A percentile compares a stretch with the other conserved stretches of the same genome.
phyloP scores from a whole-genome alignment of 2,888 invertebrate species.

The Scaptomyza cyrtandrae region DNA sequence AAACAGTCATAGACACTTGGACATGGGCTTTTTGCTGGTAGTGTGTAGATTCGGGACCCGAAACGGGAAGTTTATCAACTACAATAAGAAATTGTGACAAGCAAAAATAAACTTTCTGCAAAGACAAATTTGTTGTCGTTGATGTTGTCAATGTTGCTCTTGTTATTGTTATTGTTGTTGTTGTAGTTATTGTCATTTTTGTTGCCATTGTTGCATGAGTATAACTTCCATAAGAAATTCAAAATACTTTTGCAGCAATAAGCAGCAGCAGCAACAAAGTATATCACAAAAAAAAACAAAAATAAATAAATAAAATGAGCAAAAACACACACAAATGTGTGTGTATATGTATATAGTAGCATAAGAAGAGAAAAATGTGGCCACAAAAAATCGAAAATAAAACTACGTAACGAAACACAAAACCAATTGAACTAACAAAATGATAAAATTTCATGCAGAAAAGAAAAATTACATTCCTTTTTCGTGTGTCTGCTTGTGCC shows the following conservation, averaged over 20 bases:
- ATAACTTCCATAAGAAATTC: slow-evolving; percentile 61
- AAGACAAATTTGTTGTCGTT: slow-evolving; percentile 59
- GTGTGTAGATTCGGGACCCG: slow-evolving; percentile 42
- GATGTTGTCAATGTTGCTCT: neutral
- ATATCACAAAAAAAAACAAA: slow-evolving; percentile 1
- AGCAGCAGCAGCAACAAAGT: slow-evolving; percentile 14
- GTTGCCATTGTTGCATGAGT: slow-evolving; percentile 55
- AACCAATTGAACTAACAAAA: slow-evolving; percentile 57
- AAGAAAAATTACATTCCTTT: slow-evolving; percentile 44
- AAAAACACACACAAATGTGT: slow-evolving; percentile 5
- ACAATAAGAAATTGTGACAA: slow-evolving; percentile 78
- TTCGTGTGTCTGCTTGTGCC: neutral
- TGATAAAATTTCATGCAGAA: slow-evolving; percentile 47
- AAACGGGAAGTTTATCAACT: slow-evolving; percentile 72
- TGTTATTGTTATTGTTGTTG: slow-evolving; percentile 19
- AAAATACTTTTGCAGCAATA: slow-evolving; percentile 51
- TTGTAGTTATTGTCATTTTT: slow-evolving; percentile 34
- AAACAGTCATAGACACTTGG: slow-evolving; percentile 78
- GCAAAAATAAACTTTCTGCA: slow-evolving; percentile 57
- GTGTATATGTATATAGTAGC: slow-evolving; percentile 7
- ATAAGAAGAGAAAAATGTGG: neutral
- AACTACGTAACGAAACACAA: slow-evolving; percentile 45
- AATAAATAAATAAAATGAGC: slow-evolving; percentile 7
- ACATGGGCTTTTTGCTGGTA: slow-evolving; percentile 49
- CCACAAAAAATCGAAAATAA: slow-evolving; percentile 5